Base-by-base conservation (phyloP, 2,797 vertebrate species). In the Sternarchorhynchus goeldii region DNA sequence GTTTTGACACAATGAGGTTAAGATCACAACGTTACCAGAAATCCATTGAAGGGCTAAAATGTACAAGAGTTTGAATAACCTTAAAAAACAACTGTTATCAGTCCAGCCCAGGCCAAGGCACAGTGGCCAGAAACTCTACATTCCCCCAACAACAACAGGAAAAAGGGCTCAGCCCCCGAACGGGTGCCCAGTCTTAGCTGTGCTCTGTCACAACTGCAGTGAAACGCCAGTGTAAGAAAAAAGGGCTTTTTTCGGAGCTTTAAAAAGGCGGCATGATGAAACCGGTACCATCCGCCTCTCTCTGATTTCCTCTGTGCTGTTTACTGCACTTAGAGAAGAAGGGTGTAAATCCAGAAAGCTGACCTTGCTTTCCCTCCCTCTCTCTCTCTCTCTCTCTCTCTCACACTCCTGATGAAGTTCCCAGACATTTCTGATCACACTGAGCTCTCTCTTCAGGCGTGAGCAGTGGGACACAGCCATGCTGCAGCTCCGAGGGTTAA, bases 201-300 rank as follows among this genome's bases (percentile, higher is more conserved):
- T 88, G 76, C 93, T 94, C 89, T 41, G 89, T 93, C 91, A 93
- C 90, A 92, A 92, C 92, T 91, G 90, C 83, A 83, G 86, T 88
- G 85, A 92, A 91, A 91, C 90, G 90, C 88, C 91, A 91, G 80
- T 7, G 81, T 83, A 89, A 25, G 88, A 90, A 92, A 91, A 90
- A 91, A 90, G 91, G 89, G 89, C 88, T 92, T 93, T 84, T 92
- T 92, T 88, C 85, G 88, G 88, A 90, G 89, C 89, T 91, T 93
- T 89, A 91, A 88, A 88, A 93, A 93, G 92, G 92, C 91, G 89
- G 91, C 89, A 88, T 91, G 91, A 93, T 93, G 89, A 93, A 93
- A 93, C 90, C 91, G 89, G 90, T 91, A 85, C 89, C 91, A 92
- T 91, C 89, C 86, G 87, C 77, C 82, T 89, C 88, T 82, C 84